phyloP scores from a whole-genome alignment of 2,888 invertebrate genomes.

The Xestia sexstrigata region DNA sequence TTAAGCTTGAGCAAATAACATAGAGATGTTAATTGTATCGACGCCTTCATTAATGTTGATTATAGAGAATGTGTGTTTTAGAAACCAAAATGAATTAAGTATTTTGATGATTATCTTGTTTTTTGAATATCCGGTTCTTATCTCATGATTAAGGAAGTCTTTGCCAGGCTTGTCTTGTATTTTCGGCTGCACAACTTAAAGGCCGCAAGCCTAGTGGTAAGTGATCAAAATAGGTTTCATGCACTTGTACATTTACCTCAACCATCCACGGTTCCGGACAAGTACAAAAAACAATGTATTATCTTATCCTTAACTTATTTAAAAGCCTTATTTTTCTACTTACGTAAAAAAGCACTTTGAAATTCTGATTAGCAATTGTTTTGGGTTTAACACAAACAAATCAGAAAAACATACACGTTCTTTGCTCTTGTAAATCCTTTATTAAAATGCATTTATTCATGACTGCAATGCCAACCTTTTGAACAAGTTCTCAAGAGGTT shows the following conservation, averaged over 20 bases:
- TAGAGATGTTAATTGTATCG: slow-evolving; percentile 48
- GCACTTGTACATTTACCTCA: not conserved
- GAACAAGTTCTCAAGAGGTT: slow-evolving; percentile 32
- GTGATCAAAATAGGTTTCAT: not conserved
- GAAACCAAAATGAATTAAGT: not conserved
- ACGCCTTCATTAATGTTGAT: slow-evolving; percentile 11
- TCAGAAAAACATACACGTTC: slow-evolving; percentile 1
- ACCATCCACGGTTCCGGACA: no score
- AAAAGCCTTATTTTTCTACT: not conserved
- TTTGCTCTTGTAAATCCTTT: slow-evolving; percentile 6
- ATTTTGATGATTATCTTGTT: slow-evolving; percentile 11
- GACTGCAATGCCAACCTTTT: slow-evolving; percentile 13
- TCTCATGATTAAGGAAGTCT: slow-evolving; percentile 10
- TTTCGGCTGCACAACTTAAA: slow-evolving; percentile 5
- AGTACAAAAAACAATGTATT: not conserved
- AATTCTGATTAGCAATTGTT: slow-evolving; percentile 2
- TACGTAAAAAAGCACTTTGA: not conserved
- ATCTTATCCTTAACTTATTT: not conserved
- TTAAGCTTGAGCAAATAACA: slow-evolving; percentile 29
- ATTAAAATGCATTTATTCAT: slow-evolving; percentile 31
- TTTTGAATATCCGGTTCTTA: slow-evolving; percentile 20
- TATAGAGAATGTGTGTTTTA: slow-evolving; percentile 29
- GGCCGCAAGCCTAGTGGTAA: not conserved
- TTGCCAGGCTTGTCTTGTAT: not conserved
- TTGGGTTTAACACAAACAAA: slow-evolving; percentile 10